Evolutionary conservation across 1,140 invertebrate genomes (phyloP).

Genomic region (Zaprionus ghesquierei): DNA sequence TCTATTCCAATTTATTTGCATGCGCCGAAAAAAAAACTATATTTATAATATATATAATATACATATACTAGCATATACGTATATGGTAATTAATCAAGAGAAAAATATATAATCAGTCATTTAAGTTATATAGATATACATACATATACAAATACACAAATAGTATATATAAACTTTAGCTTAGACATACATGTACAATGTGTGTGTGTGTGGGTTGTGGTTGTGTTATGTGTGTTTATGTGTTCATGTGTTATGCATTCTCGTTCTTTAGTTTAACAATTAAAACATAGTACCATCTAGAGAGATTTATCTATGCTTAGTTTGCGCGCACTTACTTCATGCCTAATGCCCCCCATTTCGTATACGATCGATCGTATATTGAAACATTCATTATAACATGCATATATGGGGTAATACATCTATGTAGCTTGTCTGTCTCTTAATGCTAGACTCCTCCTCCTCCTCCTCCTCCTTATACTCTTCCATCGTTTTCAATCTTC

Average conservation of each 20-base stretch:
- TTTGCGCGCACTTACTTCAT: constrained; percentile 44
- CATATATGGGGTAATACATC: neutral
- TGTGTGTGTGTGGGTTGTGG: neutral
- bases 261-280: constrained; percentile 41
- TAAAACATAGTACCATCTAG: constrained; percentile 44
- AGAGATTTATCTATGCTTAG: constrained; percentile 30
- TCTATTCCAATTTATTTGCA: constrained; percentile 25
- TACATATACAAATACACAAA: constrained; percentile 56
- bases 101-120: constrained; percentile 80
- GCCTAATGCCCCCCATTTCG: constrained; percentile 12
- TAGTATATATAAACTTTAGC: constrained; percentile 37
- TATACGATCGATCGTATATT: constrained; percentile 17
- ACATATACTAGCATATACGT: constrained; percentile 27
- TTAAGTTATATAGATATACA: constrained; percentile 73
- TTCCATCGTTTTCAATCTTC: neutral
- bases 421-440: constrained; percentile 1
- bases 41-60: constrained; percentile 16
- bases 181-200: constrained; percentile 40
- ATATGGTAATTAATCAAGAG: constrained; percentile 50
- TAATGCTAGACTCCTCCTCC: constrained; percentile 6
- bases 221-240: neutral
- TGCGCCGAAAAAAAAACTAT: constrained; percentile 17
- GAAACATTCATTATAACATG: constrained; percentile 17
- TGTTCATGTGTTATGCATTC: constrained; percentile 9
- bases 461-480: too few species aligned